A percentile compares a stretch with the other conserved stretches of the same genome.
Evolutionary conservation across 2,888 invertebrate genomes (phyloP).

Genomic region (Allygus modestus): DNA sequence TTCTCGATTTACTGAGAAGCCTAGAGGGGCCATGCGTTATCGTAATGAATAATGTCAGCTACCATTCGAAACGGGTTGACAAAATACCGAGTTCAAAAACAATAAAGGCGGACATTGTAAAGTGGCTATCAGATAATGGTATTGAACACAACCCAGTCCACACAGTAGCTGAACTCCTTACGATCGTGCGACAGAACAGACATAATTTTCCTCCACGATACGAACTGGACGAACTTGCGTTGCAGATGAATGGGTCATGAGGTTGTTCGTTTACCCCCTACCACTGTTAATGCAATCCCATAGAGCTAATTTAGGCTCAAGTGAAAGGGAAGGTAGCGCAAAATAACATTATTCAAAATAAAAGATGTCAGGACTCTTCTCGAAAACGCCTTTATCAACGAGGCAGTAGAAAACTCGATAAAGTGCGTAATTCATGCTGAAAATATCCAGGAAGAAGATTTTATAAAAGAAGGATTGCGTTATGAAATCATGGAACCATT

Average conservation of each 20-base stretch:
- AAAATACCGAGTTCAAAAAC: not conserved
- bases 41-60: constrained; percentile 16
- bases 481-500: not conserved
- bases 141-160: not conserved
- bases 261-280: not conserved
- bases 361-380: constrained; percentile 25
- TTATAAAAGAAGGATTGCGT: not conserved
- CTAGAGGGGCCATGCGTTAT: not conserved
- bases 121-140: not conserved
- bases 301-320: constrained; percentile 24
- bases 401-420: not conserved
- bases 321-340: constrained; percentile 20
- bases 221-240: constrained; percentile 6
- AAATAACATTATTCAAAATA: constrained; percentile 19
- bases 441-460: constrained; percentile 17
- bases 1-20: not conserved
- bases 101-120: not conserved
- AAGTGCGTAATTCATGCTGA: constrained; percentile 3
- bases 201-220: not conserved
- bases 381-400: not conserved
- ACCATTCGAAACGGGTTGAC: constrained; percentile 4
- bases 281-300: constrained; percentile 20
- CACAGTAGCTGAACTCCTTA: not conserved
- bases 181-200: not conserved
- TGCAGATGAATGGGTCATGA: not conserved